Evolutionary conservation across 2,113 vertebrate genomes (phyloP), one percentile per base, ranked within the genome.

Genomic region (Formicarius rufipectus): DNA sequence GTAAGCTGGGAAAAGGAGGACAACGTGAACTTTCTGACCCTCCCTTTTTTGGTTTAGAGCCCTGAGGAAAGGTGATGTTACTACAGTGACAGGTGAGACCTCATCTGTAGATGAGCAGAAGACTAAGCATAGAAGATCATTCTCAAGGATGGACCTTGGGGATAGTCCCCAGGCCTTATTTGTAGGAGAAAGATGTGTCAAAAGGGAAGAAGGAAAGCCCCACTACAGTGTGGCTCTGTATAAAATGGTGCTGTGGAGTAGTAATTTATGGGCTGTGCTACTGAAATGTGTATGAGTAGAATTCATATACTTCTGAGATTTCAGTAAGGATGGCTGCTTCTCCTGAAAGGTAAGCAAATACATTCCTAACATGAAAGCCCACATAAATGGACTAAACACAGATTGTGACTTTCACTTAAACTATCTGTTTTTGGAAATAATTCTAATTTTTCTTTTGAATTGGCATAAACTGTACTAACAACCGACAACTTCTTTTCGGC

Each of bases 361-460:
- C 40, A 27, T 89, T 91, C 67, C 80, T 78, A 91, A 75, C 16
- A 39, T 93, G 95, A 97, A 96, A 96, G 96, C 77, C 89, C 94
- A 94, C 93, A 93, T 84, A 96, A 94, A 95, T 93, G 73, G 91
- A 95, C 90, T 89, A 86, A 93, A 84, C 78, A 92, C 56, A 77
- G 77, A 58, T 75, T 94, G 83, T 92, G 85, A 59, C 81, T 91
- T 96, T 90, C 83, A 92, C 88, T 96, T 79, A 52, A 71, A 87
- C 71, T 90, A 71, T 9, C 74, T 47, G 37, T 66, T 88, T 94
- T 95, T 62, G 73, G 58, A 92, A 96, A 94, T 69, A 90, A 81
- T 88, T 95, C 68, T 74, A 14, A 73, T 68, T 97, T 97, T 96
- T 89, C 84, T 96, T 91, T 93, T 45, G 9, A 87, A 74, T 87